Conservation (phyloP, 2,888 invertebrate species). For the Mermis nigrescens region DNA sequence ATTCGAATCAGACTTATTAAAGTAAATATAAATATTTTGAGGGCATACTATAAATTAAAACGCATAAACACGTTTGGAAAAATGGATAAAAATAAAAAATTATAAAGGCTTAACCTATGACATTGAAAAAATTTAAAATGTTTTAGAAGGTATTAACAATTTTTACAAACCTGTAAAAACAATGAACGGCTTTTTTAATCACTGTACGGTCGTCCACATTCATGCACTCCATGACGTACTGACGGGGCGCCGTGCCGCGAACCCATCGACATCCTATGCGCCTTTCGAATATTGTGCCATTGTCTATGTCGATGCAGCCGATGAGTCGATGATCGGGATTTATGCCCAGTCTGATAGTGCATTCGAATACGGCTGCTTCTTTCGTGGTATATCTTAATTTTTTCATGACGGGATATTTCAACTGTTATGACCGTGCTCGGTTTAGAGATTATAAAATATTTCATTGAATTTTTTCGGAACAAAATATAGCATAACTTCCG, state of each 20-base stretch:
- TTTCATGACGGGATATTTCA: no score
- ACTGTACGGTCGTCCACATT: neutral
- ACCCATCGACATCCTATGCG: neutral
- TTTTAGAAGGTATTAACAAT: neutral
- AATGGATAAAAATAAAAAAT: no score
- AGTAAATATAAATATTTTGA: no score
- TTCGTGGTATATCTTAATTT: neutral
- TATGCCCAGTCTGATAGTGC: neutral
- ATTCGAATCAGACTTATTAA: no score
- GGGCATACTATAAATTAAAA: no score
- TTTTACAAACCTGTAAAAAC: neutral
- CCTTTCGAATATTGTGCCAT: neutral
- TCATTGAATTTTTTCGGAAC: no score
- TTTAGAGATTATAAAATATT: no score
- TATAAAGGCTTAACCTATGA: neutral
- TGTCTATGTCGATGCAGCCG: slow-evolving; percentile 1
- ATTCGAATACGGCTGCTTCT: neutral
- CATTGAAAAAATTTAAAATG: neutral
- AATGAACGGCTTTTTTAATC: neutral
- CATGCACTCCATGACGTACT: slow-evolving; percentile 3
- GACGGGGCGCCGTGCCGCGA: neutral
- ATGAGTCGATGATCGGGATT: neutral
- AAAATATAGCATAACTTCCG: no score
- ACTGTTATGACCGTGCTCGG: no score
- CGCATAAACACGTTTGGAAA: no score